phyloP scores from a whole-genome alignment of 92 coral and sea anemone genomes.

The Pocillopora meandrina region DNA sequence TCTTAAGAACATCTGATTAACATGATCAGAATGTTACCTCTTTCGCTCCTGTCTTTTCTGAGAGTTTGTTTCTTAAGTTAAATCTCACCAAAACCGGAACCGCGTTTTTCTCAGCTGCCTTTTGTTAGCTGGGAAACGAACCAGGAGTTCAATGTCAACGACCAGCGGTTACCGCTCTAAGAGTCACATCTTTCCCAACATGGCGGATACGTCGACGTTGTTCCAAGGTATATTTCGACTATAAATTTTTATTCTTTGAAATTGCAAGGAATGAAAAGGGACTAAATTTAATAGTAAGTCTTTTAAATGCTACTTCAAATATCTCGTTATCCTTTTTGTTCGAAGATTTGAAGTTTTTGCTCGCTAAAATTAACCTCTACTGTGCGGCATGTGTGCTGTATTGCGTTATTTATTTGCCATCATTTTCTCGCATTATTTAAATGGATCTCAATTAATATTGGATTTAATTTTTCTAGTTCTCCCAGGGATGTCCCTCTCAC shows the following conservation, averaged over 20 bases:
- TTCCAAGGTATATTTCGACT: neutral
- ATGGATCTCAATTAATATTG: neutral
- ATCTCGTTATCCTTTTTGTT: neutral
- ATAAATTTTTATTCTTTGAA: neutral
- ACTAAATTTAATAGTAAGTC: neutral
- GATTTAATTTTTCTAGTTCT: constrained; percentile 4
- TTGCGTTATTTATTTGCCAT: neutral
- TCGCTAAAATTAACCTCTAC: neutral
- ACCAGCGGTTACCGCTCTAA: neutral
- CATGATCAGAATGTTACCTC: too few relatives aligned
- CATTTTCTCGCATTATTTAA: neutral
- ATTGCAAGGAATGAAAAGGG: neutral
- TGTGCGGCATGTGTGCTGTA: neutral
- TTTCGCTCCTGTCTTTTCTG: too few relatives aligned
- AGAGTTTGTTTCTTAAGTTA: too few relatives aligned
- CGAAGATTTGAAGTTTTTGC: neutral
- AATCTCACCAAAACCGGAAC: too few relatives aligned
- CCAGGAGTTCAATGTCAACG: neutral
- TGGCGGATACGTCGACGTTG: neutral
- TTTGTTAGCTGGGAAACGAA: neutral
- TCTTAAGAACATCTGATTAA: too few relatives aligned
- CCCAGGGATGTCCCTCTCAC: constrained; percentile 16
- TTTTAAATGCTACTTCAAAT: neutral
- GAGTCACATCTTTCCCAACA: neutral
- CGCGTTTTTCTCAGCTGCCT: neutral